Conservation (phyloP, 2,113 vertebrate species). For the Natator depressus region DNA sequence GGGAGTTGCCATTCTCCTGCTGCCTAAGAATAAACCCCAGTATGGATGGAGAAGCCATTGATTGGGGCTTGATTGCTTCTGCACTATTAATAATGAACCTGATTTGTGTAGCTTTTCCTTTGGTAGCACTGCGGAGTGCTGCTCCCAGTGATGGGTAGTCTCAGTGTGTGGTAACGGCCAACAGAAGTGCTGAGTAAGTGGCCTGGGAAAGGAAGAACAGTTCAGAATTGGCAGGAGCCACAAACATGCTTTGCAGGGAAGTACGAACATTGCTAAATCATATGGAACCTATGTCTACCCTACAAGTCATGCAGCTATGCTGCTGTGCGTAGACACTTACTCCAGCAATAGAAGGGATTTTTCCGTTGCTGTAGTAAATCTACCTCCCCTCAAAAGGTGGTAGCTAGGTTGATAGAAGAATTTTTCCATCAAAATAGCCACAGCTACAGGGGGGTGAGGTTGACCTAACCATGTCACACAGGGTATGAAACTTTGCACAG, state of each 20-base stretch:
- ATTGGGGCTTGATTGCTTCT: background rate
- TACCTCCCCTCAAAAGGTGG: too few species aligned
- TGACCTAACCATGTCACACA: too few species aligned
- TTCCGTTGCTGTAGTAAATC: too few species aligned
- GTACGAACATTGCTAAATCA: background rate
- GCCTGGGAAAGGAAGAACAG: background rate
- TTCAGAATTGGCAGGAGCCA: background rate
- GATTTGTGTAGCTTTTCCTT: background rate
- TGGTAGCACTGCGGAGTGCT: background rate
- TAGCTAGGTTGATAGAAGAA: too few species aligned
- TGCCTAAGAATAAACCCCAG: background rate
- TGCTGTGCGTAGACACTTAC: background rate
- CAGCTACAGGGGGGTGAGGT: too few species aligned
- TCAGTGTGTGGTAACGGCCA: background rate
- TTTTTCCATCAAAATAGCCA: too few species aligned
- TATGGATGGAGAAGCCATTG: background rate
- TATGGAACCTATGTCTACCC: background rate
- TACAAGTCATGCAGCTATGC: background rate
- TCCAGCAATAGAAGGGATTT: too few species aligned
- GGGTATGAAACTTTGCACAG: too few species aligned
- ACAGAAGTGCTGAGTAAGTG: background rate
- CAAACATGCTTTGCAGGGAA: background rate
- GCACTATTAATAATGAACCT: background rate
- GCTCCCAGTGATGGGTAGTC: background rate
- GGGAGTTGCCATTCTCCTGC: background rate